These are phyloP conservation scores for Hetaerina americana DNA, from an alignment of 1,140 invertebrate genomes.

Conservation along the genomic window DNA sequence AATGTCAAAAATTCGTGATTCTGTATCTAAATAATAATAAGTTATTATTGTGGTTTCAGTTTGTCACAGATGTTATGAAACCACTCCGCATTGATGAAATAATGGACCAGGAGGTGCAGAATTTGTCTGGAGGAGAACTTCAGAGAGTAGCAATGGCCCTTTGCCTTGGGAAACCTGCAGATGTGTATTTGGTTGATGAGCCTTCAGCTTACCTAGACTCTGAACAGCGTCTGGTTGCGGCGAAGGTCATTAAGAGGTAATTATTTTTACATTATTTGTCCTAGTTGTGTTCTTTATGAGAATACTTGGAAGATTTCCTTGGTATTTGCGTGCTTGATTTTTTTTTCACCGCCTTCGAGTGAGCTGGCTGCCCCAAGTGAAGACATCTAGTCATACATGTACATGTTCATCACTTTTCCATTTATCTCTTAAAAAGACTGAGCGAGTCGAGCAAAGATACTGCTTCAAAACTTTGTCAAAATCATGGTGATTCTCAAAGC, in stretches of 20 bases:
- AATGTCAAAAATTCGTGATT: slow-evolving; percentile 7
- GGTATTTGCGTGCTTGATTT: too few relatives aligned
- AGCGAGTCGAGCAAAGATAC: too few relatives aligned
- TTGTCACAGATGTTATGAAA: slow-evolving; percentile 98
- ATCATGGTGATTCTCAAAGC: too few relatives aligned
- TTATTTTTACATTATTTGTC: too few relatives aligned
- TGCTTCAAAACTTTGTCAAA: too few relatives aligned
- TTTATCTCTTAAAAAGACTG: too few relatives aligned
- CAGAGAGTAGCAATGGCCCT: slow-evolving; percentile 92
- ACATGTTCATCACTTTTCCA: too few relatives aligned
- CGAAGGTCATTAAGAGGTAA: slow-evolving; percentile 97
- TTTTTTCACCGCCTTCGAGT: too few relatives aligned
- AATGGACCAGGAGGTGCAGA: slow-evolving; percentile 97
- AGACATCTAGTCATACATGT: too few relatives aligned
- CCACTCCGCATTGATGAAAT: slow-evolving; percentile 95
- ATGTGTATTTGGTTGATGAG: slow-evolving; percentile 98
- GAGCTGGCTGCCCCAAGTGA: too few relatives aligned
- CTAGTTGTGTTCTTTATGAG: too few relatives aligned
- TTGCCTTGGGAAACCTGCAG: slow-evolving; percentile 95
- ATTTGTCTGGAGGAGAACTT: slow-evolving; percentile 97
- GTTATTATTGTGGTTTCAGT: slow-evolving; percentile 38
- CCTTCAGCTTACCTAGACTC: slow-evolving; percentile 99
- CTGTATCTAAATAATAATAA: slow-evolving; percentile 6
- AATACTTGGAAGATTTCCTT: too few relatives aligned
- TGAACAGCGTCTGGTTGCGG: slow-evolving; percentile 98